Conservation (phyloP, 2,113 vertebrate species). For the Eolophus roseicapilla region DNA sequence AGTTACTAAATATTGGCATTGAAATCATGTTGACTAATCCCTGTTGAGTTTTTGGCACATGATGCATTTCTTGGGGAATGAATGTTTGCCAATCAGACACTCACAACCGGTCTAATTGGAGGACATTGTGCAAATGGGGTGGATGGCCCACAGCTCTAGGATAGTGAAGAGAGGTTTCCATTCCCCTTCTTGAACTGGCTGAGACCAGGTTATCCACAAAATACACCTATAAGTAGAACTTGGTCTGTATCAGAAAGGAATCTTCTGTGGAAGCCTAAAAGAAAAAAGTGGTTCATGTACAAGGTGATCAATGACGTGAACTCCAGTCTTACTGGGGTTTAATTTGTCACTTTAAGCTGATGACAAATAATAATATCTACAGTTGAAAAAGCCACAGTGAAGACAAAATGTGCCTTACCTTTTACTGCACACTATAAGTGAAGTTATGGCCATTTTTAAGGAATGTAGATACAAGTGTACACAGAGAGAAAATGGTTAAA, state of each 20-base stretch:
- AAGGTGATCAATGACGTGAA: neutral
- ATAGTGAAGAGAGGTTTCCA: neutral
- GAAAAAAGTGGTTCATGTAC: neutral
- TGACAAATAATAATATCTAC: neutral
- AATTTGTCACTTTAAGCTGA: neutral
- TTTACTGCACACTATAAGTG: neutral
- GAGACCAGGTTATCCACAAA: neutral
- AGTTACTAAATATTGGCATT: neutral
- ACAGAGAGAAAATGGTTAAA: neutral
- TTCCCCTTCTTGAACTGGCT: neutral
- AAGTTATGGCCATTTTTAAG: neutral
- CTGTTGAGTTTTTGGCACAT: neutral
- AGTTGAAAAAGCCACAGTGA: neutral
- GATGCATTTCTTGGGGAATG: neutral
- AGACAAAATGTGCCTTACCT: neutral
- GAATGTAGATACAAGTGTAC: neutral
- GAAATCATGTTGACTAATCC: neutral
- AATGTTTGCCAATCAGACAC: neutral
- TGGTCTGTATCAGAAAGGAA: neutral
- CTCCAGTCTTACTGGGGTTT: neutral
- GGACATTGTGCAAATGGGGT: neutral
- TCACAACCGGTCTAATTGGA: neutral
- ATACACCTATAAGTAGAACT: neutral
- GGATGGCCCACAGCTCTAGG: neutral
- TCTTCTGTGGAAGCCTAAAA: neutral